Conservation (phyloP, 2,888 invertebrate genomes). For the Teleogryllus oceanicus region DNA sequence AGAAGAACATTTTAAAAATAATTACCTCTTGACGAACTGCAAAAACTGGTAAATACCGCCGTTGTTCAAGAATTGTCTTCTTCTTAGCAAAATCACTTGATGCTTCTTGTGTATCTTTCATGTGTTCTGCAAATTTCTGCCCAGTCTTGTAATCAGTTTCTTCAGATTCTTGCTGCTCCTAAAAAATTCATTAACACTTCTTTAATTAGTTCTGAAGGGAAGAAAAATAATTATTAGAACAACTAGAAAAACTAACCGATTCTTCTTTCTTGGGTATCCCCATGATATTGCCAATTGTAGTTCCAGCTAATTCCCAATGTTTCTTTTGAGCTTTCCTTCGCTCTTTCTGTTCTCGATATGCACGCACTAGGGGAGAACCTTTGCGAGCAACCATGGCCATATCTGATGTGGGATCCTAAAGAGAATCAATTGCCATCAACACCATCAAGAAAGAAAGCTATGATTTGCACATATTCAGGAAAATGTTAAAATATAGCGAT, state of each 20-base stretch:
- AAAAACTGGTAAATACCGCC: conserved; percentile 90
- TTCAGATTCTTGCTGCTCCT: conserved; percentile 60
- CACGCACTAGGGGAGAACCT: conserved; percentile 85
- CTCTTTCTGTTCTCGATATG: conserved; percentile 93
- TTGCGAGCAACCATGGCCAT: conserved; percentile 95
- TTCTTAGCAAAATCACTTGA: conserved; percentile 82
- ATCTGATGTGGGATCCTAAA: conserved; percentile 87
- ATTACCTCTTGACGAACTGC: conserved; percentile 82
- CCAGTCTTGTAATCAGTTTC: conserved; percentile 85
- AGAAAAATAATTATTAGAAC: background rate
- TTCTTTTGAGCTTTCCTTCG: conserved; percentile 95
- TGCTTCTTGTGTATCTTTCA: conserved; percentile 65
- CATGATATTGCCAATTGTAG: conserved; percentile 94
- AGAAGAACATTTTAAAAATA: too few species aligned
- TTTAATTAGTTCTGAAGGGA: background rate
- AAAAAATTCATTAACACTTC: conserved; percentile 4
- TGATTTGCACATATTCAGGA: too few species aligned
- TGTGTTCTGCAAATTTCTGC: conserved; percentile 95
- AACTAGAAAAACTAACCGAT: conserved; percentile 41
- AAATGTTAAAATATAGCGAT: too few species aligned
- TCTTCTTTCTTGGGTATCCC: conserved; percentile 81
- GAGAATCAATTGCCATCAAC: conserved; percentile 31
- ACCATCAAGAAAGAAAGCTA: background rate
- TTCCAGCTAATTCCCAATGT: conserved; percentile 98
- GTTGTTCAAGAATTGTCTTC: conserved; percentile 78